A percentile compares a stretch with the other conserved stretches of the same genome.
phyloP scores from a whole-genome alignment of 2,113 vertebrate species.

The Poeciliopsis retropinna region DNA sequence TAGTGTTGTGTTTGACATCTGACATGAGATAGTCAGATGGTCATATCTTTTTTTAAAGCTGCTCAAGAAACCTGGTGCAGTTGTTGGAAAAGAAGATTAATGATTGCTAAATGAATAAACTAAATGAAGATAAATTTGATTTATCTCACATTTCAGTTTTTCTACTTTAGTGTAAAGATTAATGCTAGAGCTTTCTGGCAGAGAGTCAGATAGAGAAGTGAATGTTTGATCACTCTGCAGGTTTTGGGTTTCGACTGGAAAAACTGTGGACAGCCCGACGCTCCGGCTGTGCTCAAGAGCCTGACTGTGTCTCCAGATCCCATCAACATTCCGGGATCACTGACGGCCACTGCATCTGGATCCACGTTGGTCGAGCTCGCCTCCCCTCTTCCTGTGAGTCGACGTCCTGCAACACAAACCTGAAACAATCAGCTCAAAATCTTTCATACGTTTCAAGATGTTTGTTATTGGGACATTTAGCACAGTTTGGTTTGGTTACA shows the following conservation, averaged over 20 bases:
- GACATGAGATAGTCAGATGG: neutral
- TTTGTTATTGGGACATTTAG: neutral
- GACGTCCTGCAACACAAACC: neutral
- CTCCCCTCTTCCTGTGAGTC: slow-evolving; percentile 72
- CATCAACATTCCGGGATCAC: slow-evolving; percentile 75
- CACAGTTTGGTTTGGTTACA: neutral
- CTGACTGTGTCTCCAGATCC: slow-evolving; percentile 76
- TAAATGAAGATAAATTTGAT: neutral
- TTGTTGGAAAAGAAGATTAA: neutral
- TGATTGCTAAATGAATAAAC: neutral
- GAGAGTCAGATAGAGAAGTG: neutral
- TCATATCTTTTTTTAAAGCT: neutral
- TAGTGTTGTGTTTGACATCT: neutral
- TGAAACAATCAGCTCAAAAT: neutral
- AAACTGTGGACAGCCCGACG: slow-evolving; percentile 74
- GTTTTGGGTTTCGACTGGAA: slow-evolving; percentile 75
- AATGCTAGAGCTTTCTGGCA: neutral
- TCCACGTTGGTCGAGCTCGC: slow-evolving; percentile 61
- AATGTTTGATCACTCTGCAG: slow-evolving; percentile 25
- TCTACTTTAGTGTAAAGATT: neutral
- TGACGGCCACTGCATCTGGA: slow-evolving; percentile 70
- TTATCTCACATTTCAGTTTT: neutral
- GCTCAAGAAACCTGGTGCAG: neutral
- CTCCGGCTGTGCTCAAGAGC: slow-evolving; percentile 69
- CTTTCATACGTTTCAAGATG: neutral